These are phyloP conservation scores for Eueremaeus valkanovi DNA, from an alignment of 2,888 invertebrate genomes.

Conservation along the genomic window DNA sequence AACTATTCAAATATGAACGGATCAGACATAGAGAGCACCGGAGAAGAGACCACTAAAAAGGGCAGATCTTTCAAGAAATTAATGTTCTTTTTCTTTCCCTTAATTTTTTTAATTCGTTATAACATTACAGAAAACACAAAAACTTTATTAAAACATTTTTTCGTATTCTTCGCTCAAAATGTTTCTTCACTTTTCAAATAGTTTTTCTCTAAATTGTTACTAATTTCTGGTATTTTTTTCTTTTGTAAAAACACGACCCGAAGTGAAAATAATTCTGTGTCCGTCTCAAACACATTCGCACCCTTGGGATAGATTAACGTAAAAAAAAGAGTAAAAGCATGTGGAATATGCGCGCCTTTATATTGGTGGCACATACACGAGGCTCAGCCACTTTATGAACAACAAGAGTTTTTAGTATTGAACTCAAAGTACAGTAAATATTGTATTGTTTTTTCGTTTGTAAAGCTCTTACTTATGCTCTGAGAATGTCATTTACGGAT, in stretches of 20 bases:
- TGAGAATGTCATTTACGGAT: background rate
- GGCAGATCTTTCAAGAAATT: conserved; percentile 18
- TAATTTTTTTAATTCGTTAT: background rate
- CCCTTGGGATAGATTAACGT: conserved; percentile 31
- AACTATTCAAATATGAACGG: background rate
- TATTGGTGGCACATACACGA: background rate
- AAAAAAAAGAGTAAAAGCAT: background rate
- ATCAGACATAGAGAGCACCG: conserved; percentile 5
- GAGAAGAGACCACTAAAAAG: background rate
- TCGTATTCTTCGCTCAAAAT: background rate
- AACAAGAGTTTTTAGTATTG: conserved; percentile 3
- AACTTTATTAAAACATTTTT: background rate
- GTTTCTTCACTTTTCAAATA: background rate
- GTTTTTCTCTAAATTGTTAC: too few species aligned
- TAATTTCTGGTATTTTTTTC: too few species aligned
- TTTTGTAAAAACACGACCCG: background rate
- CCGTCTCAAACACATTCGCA: background rate
- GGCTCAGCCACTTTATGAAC: too few species aligned
- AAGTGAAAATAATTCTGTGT: background rate
- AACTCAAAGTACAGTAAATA: conserved; percentile 6
- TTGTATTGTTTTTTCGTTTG: conserved; percentile 9
- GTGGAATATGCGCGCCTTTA: background rate
- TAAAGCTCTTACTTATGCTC: conserved; percentile 13
- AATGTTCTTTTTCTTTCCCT: conserved; percentile 26
- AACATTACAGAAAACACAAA: background rate